Conservation (phyloP, 1,140 invertebrate genomes). For the Psix sp. region DNA sequence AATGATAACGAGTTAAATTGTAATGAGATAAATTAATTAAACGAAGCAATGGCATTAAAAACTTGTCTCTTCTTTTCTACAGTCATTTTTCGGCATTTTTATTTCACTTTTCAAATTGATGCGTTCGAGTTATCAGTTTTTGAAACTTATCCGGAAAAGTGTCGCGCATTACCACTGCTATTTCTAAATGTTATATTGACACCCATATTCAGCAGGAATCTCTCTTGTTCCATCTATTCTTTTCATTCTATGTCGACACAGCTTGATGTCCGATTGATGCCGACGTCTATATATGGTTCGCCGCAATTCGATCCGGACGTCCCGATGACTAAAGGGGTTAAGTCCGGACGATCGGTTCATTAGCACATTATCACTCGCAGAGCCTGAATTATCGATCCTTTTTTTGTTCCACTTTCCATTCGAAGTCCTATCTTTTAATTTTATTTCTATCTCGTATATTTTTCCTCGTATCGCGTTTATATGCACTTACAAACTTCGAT, state of each 20-base stretch:
- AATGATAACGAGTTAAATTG: too few relatives aligned
- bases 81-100: slow-evolving; percentile 33
- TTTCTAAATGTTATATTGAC: slow-evolving; percentile 54
- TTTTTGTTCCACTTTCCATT: slow-evolving; percentile 37
- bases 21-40: slow-evolving; percentile 16
- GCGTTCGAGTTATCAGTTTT: slow-evolving; percentile 23
- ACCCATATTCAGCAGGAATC: slow-evolving; percentile 47
- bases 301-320: slow-evolving; percentile 57
- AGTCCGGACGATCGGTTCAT: slow-evolving; percentile 45
- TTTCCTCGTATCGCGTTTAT: slow-evolving; percentile 17
- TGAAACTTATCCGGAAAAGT: slow-evolving; percentile 37
- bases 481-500: slow-evolving; percentile 21
- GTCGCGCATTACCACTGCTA: slow-evolving; percentile 40
- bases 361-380: slow-evolving; percentile 48
- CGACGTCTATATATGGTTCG: slow-evolving; percentile 46
- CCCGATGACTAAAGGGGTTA: slow-evolving; percentile 50
- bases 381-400: slow-evolving; percentile 48
- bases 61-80: slow-evolving; percentile 15
- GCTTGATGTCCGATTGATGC: slow-evolving; percentile 53
- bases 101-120: slow-evolving; percentile 31
- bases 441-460: slow-evolving; percentile 15
- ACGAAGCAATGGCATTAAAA: slow-evolving; percentile 14
- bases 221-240: slow-evolving; percentile 42
- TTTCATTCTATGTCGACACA: slow-evolving; percentile 46
- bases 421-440: neutral